Evolutionary conservation across 2,113 vertebrate species (phyloP), one percentile per base, ranked within the genome.

Genomic region (Actenoides hombroni): DNA sequence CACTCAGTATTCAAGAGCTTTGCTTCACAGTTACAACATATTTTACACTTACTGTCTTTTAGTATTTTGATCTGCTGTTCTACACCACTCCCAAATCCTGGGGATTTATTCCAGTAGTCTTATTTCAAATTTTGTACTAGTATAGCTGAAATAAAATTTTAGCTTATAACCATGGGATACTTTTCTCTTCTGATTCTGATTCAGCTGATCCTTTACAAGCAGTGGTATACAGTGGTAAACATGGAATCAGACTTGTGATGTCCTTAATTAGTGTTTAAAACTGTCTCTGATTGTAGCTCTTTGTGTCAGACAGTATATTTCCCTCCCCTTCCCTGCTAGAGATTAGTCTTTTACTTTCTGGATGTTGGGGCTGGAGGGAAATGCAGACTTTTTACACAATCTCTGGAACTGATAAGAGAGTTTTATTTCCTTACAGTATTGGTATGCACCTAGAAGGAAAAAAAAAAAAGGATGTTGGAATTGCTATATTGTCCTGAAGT

Each of bases 61-160:
- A 42, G 44, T 56, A 29, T 82, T 90, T 94, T 90, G 31, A 67
- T 80, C 18, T 85, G 13, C 46, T 67, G 0, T 90, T 60, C 33
- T 90, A 9, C 35, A 33, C 26, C 9, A 35, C 12, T 92, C 37
- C 29, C 51, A 84, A 33, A 78, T 93, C 63, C 11, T 67, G n/a
- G 19, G 15, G 25, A 28, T 83, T 83, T 80, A 67, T 88, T 96
- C n/a, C 28, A 63, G 21, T 63, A 49, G 33, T 49, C 37, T 77
- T 76, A 76, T 31, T 84, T 77, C 74, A 83, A 82, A 64, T 79
- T 81, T 70, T 14, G 10, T 70, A 12, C 49, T 83, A 8, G 15
- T 73, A 31, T 57, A 77, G 20, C 51, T 57, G 71, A 92, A 86
- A 56, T 48, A 46, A 86, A 86, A 71, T 79, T 76, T 51, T 44